phyloP scores from a whole-genome alignment of 2,888 invertebrate species.

The Nemoura dubitans region DNA sequence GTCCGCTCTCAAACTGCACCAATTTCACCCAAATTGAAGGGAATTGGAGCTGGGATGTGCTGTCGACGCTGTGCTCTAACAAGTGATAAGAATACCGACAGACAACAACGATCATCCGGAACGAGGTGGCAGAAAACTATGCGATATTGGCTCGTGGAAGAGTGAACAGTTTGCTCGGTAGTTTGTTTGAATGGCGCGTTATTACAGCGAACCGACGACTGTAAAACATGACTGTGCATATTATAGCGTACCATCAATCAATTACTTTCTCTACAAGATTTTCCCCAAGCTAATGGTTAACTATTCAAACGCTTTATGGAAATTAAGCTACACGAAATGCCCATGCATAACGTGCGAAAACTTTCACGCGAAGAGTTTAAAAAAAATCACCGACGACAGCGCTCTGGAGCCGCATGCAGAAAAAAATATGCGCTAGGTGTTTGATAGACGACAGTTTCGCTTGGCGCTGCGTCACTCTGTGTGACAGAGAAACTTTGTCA shows the following conservation, averaged over 20 bases:
- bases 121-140: no score
- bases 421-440: neutral
- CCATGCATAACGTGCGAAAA: neutral
- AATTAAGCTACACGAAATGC: neutral
- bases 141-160: no score
- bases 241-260: no score
- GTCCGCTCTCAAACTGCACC: neutral
- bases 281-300: neutral
- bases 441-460: neutral
- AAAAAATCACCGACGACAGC: neutral
- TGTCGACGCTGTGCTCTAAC: no score
- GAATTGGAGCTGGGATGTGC: neutral
- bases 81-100: no score
- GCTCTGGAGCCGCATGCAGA: neutral
- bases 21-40: neutral
- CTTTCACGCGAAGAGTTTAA: neutral
- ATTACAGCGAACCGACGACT: no score
- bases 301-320: neutral
- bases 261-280: no score
- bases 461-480: neutral
- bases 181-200: no score
- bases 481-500: constrained; percentile 4
- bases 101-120: no score
- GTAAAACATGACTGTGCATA: no score
- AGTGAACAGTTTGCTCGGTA: no score